Percentiles rank a stretch among this genome's conserved stretches.
Conservation (phyloP, 2,113 vertebrate genomes). For the Nicator chloris region DNA sequence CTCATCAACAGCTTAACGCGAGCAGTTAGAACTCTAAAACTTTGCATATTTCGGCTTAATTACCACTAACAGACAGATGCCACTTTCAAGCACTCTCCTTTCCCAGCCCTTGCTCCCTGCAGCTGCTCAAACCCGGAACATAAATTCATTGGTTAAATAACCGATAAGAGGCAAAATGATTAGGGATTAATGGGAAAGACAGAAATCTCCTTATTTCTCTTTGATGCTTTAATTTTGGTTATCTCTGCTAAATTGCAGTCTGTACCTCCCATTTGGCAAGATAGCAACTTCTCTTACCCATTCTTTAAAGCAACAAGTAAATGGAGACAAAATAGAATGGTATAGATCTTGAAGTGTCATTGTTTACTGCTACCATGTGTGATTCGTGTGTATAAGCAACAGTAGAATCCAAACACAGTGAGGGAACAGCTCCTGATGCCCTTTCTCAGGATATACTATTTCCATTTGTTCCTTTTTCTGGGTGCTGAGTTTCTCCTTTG, state of each 20-base stretch:
- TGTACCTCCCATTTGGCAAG: not conserved
- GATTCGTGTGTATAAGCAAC: not conserved
- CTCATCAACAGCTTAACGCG: slow-evolving; percentile 73
- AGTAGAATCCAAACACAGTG: not conserved
- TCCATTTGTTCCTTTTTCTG: not conserved
- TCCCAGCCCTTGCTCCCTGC: slow-evolving; percentile 10
- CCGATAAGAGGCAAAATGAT: slow-evolving; percentile 10
- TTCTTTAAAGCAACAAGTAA: not conserved
- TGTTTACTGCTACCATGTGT: not conserved
- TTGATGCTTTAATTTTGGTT: slow-evolving; percentile 23
- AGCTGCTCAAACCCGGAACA: slow-evolving; percentile 34
- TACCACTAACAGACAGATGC: slow-evolving; percentile 70
- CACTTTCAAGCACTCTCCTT: slow-evolving; percentile 51
- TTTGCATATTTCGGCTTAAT: slow-evolving; percentile 71
- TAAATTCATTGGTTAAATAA: slow-evolving; percentile 51
- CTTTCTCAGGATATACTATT: not conserved
- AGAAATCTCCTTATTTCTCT: slow-evolving; percentile 18
- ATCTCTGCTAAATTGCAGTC: not conserved
- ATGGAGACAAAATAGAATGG: not conserved
- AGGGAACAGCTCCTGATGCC: not conserved
- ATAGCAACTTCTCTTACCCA: not conserved
- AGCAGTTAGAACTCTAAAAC: slow-evolving; percentile 67
- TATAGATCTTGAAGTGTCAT: not conserved
- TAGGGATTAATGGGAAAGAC: slow-evolving; percentile 31
- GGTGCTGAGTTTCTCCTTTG: not conserved